These are phyloP conservation scores for Neoitamus cyanurus DNA, from an alignment of 2,888 invertebrate genomes.

Conservation along the genomic window DNA sequence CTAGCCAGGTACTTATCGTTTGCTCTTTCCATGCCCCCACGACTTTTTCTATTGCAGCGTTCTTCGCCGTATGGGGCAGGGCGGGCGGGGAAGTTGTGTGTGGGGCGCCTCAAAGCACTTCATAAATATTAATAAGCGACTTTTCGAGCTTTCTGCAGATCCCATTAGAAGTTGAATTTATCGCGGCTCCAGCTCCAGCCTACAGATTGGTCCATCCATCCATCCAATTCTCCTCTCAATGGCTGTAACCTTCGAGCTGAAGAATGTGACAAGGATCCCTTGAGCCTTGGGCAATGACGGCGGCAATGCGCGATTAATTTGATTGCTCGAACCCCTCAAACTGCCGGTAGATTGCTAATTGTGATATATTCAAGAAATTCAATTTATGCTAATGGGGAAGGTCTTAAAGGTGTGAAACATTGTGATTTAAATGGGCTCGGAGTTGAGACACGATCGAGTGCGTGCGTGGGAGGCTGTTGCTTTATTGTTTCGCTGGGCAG, in stretches of 20 bases:
- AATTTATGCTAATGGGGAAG: conserved; percentile 1
- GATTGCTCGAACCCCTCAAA: background rate
- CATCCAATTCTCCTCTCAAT: background rate
- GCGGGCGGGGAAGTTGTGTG: background rate
- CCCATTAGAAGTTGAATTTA: background rate
- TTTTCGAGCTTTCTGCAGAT: background rate
- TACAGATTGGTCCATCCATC: background rate
- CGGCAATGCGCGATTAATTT: background rate
- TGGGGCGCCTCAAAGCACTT: background rate
- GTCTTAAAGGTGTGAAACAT: conserved; percentile 1
- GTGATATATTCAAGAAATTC: background rate
- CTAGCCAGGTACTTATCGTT: background rate
- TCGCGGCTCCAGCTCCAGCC: background rate
- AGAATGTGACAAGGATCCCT: background rate
- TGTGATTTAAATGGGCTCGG: background rate
- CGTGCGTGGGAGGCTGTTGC: background rate
- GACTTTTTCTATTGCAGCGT: background rate
- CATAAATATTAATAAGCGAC: conserved; percentile 1
- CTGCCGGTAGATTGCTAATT: background rate
- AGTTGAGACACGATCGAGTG: background rate
- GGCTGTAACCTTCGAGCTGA: background rate
- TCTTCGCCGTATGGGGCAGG: background rate
- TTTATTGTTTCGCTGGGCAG: background rate
- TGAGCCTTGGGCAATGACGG: background rate
- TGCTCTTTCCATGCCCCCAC: background rate